These are phyloP conservation scores for Halictus quadricinctus DNA, from an alignment of 2,888 invertebrate species.

Conservation along the genomic window DNA sequence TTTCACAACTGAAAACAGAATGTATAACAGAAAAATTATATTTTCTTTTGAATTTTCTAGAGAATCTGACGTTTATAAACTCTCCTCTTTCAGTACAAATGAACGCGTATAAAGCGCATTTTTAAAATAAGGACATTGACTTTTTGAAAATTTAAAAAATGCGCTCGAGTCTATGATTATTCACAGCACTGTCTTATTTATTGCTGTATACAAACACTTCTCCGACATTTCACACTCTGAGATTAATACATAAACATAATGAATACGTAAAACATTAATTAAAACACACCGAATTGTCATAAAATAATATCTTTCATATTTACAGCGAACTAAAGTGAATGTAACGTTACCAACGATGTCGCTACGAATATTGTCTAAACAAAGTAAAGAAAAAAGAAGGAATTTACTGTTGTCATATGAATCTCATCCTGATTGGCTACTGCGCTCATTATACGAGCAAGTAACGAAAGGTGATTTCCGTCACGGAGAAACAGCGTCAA, in stretches of 20 bases:
- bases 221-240: background rate
- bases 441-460: constrained; percentile 72
- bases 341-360: background rate
- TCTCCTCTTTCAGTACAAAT: background rate
- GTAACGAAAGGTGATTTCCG: constrained; percentile 17
- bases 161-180: background rate
- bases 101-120: background rate
- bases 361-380: background rate
- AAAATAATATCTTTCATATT: background rate
- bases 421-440: constrained; percentile 72
- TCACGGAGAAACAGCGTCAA: constrained; percentile 19
- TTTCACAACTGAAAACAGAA: background rate
- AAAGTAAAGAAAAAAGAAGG: constrained; percentile 4
- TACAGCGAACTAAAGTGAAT: background rate
- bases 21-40: too few species aligned
- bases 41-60: too few species aligned
- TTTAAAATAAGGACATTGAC: background rate
- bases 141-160: background rate
- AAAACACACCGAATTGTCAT: background rate
- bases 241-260: background rate
- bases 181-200: background rate
- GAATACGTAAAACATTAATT: background rate
- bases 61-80: too few species aligned
- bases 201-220: background rate
- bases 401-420: constrained; percentile 78